These are phyloP conservation scores for Malurus alboscapulatus DNA, from an alignment of 2,113 vertebrate species.

Conservation along the genomic window DNA sequence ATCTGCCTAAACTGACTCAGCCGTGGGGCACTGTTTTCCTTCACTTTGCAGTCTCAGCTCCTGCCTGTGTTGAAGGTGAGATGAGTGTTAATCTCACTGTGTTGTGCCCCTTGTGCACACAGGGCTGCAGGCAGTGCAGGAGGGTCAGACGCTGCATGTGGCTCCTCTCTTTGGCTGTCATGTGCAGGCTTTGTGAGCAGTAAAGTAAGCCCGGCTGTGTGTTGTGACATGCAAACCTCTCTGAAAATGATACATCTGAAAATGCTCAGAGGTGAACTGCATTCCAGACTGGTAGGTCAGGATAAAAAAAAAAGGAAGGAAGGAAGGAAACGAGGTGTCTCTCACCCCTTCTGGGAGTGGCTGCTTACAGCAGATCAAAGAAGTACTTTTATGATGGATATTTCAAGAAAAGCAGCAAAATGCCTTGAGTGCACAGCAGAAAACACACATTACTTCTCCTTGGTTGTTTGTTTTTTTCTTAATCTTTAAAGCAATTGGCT, in stretches of 20 bases:
- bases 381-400: not conserved
- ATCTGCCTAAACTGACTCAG: not conserved
- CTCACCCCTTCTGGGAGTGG: constrained; percentile 46
- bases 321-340: constrained; percentile 66
- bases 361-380: constrained; percentile 31
- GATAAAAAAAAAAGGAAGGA: constrained; percentile 28
- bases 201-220: not conserved
- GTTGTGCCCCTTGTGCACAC: not conserved
- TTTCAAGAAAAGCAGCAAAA: constrained; percentile 46
- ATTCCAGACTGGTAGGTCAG: constrained; percentile 35
- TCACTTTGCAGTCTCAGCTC: not conserved
- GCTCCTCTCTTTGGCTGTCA: not conserved
- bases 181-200: not conserved
- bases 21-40: not conserved
- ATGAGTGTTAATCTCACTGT: not conserved
- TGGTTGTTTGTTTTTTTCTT: not conserved
- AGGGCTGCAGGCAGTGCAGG: rapidly evolving
- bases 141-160: not conserved
- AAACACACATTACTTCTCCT: not conserved
- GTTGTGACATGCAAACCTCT: constrained; percentile 16
- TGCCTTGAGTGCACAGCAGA: not conserved
- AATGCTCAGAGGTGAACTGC: constrained; percentile 51
- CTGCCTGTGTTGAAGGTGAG: not conserved
- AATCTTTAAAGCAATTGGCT: not conserved
- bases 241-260: constrained; percentile 51